Percentiles rank a stretch among this genome's conserved stretches.
Conservation (phyloP, 53 echinoderm and acorn worm species). For the Temnopleurus reevesii region DNA sequence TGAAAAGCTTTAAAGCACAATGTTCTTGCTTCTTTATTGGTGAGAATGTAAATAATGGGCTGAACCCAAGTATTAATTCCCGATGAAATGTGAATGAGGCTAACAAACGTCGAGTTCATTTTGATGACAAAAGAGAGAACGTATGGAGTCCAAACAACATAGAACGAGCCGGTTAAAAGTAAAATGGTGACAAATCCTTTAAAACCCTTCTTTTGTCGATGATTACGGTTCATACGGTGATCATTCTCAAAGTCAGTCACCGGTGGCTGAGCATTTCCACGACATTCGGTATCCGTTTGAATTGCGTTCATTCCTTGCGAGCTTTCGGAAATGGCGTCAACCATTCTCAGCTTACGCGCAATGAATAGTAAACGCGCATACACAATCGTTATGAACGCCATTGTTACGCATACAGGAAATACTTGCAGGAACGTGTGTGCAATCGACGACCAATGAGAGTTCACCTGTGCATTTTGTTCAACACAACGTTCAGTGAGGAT, state of each 20-base stretch:
- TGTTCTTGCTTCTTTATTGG: too few relatives aligned
- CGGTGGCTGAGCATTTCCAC: too few relatives aligned
- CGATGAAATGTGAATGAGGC: too few relatives aligned
- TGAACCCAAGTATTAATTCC: too few relatives aligned
- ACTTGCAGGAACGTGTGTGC: neutral
- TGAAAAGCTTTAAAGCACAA: too few relatives aligned
- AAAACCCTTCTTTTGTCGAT: neutral
- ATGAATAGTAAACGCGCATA: neutral
- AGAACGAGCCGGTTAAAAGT: neutral
- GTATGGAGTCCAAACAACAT: neutral
- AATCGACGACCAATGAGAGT: neutral
- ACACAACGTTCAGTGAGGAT: neutral
- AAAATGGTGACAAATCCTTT: neutral
- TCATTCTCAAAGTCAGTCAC: neutral
- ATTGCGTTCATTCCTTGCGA: too few relatives aligned
- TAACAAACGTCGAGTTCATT: too few relatives aligned
- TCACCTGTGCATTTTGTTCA: neutral
- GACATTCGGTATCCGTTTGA: too few relatives aligned
- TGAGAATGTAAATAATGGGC: too few relatives aligned
- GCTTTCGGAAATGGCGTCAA: too few relatives aligned
- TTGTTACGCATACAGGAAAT: neutral
- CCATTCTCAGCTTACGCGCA: neutral
- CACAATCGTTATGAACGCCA: neutral
- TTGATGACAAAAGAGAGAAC: too few relatives aligned
- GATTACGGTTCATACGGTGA: neutral